phyloP scores from a whole-genome alignment of 2,797 vertebrate species.

The Eurystomus glaucurus region DNA sequence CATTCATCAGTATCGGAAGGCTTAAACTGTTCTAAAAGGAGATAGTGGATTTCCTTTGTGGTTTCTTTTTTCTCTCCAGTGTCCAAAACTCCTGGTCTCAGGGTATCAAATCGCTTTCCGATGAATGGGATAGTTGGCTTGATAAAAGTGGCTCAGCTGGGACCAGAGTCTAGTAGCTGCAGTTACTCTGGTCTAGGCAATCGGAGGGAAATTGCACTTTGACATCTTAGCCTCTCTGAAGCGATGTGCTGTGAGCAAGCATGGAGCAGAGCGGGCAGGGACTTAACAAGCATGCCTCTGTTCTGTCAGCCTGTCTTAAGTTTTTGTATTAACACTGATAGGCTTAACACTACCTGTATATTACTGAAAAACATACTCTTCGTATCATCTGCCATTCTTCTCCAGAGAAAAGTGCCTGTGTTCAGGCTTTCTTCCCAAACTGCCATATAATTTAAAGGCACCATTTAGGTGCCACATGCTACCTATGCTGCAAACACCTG shows the following conservation, averaged over 20 bases:
- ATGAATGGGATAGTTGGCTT: not conserved
- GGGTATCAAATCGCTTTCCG: slow-evolving; percentile 4
- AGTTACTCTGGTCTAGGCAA: not conserved
- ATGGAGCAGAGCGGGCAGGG: not conserved
- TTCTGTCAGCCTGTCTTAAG: not conserved
- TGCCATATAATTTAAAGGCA: not conserved
- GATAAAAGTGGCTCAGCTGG: not conserved
- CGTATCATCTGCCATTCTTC: not conserved
- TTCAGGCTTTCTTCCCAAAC: not conserved
- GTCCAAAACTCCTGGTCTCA: slow-evolving; percentile 26
- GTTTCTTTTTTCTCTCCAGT: not conserved
- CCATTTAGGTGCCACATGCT: not conserved
- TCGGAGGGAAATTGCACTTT: not conserved
- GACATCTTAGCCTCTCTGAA: not conserved
- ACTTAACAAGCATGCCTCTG: not conserved
- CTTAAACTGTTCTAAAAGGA: not conserved
- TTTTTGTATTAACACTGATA: not conserved
- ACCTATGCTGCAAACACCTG: not conserved
- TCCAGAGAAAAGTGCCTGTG: not conserved
- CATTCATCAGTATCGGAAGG: not conserved
- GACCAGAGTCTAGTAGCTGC: not conserved
- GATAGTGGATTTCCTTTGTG: not conserved
- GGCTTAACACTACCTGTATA: not conserved
- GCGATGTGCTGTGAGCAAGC: not conserved
- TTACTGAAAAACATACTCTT: not conserved